phyloP scores from a whole-genome alignment of 2,888 invertebrate species.

The Dermolepida albohirtum region DNA sequence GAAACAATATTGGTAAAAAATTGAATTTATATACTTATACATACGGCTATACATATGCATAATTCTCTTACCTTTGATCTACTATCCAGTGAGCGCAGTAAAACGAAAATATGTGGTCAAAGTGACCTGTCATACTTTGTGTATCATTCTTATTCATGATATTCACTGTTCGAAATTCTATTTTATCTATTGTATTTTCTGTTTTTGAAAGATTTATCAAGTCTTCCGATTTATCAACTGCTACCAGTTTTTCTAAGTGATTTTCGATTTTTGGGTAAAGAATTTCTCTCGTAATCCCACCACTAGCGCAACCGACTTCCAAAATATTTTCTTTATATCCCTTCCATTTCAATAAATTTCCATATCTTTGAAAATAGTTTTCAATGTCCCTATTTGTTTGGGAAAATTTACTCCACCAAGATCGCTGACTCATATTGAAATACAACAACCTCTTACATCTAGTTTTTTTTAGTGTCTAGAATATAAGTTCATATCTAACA shows the following conservation, averaged over 20 bases:
- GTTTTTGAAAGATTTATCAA: not conserved
- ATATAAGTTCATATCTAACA: too few relatives aligned
- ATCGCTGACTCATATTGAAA: too few relatives aligned
- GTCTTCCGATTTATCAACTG: too few relatives aligned
- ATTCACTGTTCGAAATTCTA: not conserved
- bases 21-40: too few relatives aligned
- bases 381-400: not conserved
- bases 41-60: too few relatives aligned
- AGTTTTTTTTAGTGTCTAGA: too few relatives aligned
- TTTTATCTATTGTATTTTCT: not conserved
- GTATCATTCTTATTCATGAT: not conserved
- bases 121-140: not conserved
- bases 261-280: not conserved
- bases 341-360: not conserved
- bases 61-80: constrained; percentile 1
- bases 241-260: not conserved
- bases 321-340: not conserved
- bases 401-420: too few relatives aligned
- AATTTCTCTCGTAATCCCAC: constrained; percentile 2
- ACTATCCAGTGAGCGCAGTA: not conserved
- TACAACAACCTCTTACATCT: too few relatives aligned
- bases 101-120: constrained; percentile 5
- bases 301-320: constrained; percentile 20
- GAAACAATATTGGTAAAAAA: too few relatives aligned
- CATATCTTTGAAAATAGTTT: not conserved